Evolutionary conservation across 2,113 vertebrate genomes (phyloP), one percentile per base, ranked within the genome.

Genomic region (Podarcis cretensis): DNA sequence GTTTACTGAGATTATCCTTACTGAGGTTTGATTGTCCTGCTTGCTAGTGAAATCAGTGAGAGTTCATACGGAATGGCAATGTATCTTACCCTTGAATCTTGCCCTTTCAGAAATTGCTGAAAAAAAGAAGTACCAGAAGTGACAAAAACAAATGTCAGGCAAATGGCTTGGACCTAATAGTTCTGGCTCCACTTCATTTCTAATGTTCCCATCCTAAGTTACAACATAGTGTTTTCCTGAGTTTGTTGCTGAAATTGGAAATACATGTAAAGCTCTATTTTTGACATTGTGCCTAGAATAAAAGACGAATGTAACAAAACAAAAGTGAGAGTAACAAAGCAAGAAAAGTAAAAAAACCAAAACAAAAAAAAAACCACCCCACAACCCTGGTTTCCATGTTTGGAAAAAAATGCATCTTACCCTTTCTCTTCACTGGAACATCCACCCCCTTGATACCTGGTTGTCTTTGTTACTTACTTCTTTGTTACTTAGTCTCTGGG

Each of bases 11-110:
- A 68, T 54, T 94, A 37, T 84, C 87, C 82, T 71, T 87, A 74
- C 71, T 35, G 80, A 40, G 43, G 82, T 92, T 89, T 93, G 91
- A 91, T 93, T 90, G 89, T 89, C 32, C 84, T 91, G 90, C 59
- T 83, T 94, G 16, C 92, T 91, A 81, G 2, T 90, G 87, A 91
- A 86, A 90, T 66, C 59, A 89, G 78, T 25, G 27, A 82, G 86
- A 73, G 63, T 84, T 37, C 54, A 74, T 93, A 57, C 87, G 12
- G 89, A 92, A 74, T 86, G 93, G 82, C 43, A 87, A 87, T 81
- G 4, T 18, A 40, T 89, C 57, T 59, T 89, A 86, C 71, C 30
- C 18, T 27, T 81, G 5, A 16, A 40, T 89, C 57, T 40, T 89
- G 84, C 71, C 30, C 18, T 27, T 80, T 73, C 85, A 80, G 7